A percentile compares a stretch with the other conserved stretches of the same genome.
Conservation (phyloP, 2,888 invertebrate species). For the Rosalia funebris region DNA sequence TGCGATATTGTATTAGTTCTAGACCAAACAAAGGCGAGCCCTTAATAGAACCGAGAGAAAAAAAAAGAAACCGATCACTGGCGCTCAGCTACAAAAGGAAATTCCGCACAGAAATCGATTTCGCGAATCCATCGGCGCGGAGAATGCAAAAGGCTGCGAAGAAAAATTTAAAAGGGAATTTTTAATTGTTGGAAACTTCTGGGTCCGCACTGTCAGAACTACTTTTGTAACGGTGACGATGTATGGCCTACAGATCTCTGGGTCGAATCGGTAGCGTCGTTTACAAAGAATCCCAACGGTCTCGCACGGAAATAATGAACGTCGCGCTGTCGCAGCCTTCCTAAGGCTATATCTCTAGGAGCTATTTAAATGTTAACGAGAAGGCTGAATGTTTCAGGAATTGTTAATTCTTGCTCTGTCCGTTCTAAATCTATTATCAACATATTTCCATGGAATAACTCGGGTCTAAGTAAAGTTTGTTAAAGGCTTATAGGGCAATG, state of each 20-base stretch:
- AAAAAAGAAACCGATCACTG: background rate
- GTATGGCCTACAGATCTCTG: conserved; percentile 2
- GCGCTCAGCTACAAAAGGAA: conserved; percentile 5
- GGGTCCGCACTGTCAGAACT: conserved; percentile 8
- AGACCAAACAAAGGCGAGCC: background rate
- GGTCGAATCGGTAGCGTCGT: background rate
- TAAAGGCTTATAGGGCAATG: background rate
- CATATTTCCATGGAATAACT: background rate
- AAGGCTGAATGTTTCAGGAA: background rate
- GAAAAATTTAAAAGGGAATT: conserved; percentile 15
- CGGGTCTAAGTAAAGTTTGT: background rate
- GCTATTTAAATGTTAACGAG: conserved; percentile 10
- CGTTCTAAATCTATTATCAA: background rate
- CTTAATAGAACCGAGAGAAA: background rate
- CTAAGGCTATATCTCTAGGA: background rate
- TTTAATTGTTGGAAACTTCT: conserved; percentile 20
- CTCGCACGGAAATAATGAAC: conserved; percentile 1
- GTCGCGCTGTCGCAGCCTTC: too few species aligned
- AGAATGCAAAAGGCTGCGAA: conserved; percentile 3
- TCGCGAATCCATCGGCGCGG: too few species aligned
- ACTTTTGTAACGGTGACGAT: conserved; percentile 16
- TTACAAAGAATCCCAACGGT: conserved; percentile 10
- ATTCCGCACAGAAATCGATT: background rate
- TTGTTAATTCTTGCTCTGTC: background rate
- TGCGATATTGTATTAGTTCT: background rate